These are phyloP conservation scores for Sturnira hondurensis DNA, from an alignment of 2,113 vertebrate species.

Conservation along the genomic window DNA sequence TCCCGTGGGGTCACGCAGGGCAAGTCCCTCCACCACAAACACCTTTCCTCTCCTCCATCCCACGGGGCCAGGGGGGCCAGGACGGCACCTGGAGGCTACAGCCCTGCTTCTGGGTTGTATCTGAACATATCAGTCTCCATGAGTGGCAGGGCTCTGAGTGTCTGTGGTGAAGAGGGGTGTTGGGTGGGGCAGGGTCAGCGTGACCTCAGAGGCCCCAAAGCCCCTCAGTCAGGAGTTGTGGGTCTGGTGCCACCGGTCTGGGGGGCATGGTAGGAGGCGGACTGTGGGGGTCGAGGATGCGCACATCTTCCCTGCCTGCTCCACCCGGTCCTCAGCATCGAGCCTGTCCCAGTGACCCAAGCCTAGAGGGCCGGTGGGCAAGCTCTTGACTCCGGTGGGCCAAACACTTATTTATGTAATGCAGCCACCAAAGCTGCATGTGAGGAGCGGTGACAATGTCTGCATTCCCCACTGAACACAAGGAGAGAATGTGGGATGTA, in stretches of 20 bases:
- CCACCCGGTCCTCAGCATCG: background rate
- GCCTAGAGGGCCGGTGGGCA: background rate
- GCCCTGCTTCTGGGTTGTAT: background rate
- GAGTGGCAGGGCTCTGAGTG: background rate
- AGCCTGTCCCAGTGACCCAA: background rate
- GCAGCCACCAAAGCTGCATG: background rate
- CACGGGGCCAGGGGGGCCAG: background rate
- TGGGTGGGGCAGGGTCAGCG: background rate
- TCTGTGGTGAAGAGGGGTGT: background rate
- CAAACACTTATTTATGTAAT: background rate
- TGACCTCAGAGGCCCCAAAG: background rate
- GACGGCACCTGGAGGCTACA: accelerated
- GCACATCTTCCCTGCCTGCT: background rate
- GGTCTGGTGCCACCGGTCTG: background rate
- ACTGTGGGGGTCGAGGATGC: too few relatives aligned
- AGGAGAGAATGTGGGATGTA: too few relatives aligned
- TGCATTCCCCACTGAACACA: too few relatives aligned
- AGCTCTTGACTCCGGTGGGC: background rate
- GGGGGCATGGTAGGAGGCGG: too few relatives aligned
- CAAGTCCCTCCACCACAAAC: too few relatives aligned
- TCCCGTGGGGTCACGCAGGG: accelerated
- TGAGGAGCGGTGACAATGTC: background rate
- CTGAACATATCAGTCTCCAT: background rate
- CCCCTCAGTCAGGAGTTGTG: background rate
- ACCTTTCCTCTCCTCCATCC: too few relatives aligned